Evolutionary conservation across 2,888 invertebrate genomes (phyloP).

Genomic region (Agrochola lota): DNA sequence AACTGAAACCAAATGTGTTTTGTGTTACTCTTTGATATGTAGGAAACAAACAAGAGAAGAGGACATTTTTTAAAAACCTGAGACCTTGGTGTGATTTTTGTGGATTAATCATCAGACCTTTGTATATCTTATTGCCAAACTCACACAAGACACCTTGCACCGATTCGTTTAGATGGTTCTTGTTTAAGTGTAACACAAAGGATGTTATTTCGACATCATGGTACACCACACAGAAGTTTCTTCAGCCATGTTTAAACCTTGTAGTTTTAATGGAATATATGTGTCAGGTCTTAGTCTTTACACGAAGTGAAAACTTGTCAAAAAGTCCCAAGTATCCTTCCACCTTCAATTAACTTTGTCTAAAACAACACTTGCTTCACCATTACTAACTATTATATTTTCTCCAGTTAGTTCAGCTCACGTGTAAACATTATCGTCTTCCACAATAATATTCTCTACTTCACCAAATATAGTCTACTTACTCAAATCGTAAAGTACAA

Average conservation of each 20-base stretch:
- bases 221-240: neutral
- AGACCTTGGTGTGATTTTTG: neutral
- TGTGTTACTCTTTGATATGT: neutral
- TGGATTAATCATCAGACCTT: neutral
- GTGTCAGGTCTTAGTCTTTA: neutral
- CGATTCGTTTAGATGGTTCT: neutral
- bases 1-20: neutral
- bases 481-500: constrained; percentile 34
- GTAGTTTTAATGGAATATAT: constrained; percentile 30
- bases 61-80: neutral
- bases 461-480: constrained; percentile 5
- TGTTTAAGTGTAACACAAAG: neutral
- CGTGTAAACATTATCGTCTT: constrained; percentile 1
- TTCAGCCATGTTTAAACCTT: constrained; percentile 3
- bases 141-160: neutral
- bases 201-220: neutral
- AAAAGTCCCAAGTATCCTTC: neutral
- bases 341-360: neutral
- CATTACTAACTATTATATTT: neutral
- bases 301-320: neutral
- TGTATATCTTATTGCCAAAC: neutral
- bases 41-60: neutral
- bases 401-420: neutral
- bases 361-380: neutral
- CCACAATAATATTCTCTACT: neutral